Evolutionary conservation across 2,113 vertebrate species (phyloP).

Genomic region (Theristicus caerulescens): DNA sequence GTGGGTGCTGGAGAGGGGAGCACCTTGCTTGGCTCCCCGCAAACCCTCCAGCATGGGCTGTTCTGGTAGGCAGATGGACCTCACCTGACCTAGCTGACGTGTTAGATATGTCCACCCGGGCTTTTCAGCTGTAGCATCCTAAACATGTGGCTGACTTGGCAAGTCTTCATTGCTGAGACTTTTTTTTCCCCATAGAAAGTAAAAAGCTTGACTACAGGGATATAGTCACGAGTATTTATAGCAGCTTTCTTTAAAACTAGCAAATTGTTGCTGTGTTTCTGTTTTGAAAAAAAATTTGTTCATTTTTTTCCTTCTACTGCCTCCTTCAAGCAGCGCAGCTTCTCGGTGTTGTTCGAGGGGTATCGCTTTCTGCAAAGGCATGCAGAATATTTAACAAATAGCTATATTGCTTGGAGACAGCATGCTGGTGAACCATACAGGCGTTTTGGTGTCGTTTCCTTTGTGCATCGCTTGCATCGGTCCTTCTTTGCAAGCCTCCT

Average conservation of each 20-base stretch:
- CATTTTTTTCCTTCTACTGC: background rate
- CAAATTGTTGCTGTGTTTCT: background rate
- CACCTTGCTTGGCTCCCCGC: background rate
- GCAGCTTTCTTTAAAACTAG: background rate
- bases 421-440: rapidly evolving
- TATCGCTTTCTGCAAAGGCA: background rate
- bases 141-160: background rate
- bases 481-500: background rate
- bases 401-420: background rate
- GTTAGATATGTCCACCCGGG: background rate
- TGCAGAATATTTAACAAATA: background rate
- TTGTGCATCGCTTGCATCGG: rapidly evolving
- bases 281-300: background rate
- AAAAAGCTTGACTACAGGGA: background rate
- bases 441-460: background rate
- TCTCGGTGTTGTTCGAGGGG: background rate
- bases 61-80: background rate
- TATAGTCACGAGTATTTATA: rapidly evolving
- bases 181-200: background rate
- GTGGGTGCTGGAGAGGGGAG: background rate
- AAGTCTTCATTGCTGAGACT: background rate
- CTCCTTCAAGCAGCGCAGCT: background rate
- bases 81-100: background rate
- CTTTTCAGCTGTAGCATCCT: background rate
- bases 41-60: background rate